Conservation (phyloP, 2,113 vertebrate species). For the Ophthalmolycus amberensis region DNA sequence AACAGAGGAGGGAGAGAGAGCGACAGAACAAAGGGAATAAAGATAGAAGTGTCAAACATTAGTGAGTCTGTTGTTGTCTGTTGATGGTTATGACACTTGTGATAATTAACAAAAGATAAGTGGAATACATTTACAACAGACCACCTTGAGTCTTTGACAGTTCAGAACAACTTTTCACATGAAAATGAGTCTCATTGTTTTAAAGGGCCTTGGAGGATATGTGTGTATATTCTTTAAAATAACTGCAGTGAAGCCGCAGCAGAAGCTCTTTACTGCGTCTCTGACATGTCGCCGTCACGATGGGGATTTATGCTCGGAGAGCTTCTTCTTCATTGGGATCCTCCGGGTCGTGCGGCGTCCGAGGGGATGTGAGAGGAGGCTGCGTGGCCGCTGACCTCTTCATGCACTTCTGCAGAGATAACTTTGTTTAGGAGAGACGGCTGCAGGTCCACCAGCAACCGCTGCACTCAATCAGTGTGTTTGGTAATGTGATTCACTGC, state of each 20-base stretch:
- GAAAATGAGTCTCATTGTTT: slow-evolving; percentile 56
- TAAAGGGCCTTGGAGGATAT: slow-evolving; percentile 33
- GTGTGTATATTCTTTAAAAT: neutral
- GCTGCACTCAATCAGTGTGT: slow-evolving; percentile 72
- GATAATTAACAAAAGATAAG: slow-evolving; percentile 76
- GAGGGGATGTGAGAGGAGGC: slow-evolving; percentile 42
- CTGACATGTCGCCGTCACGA: slow-evolving; percentile 57
- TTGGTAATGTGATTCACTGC: slow-evolving; percentile 77
- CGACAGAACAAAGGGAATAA: slow-evolving; percentile 71
- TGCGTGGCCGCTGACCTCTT: slow-evolving; percentile 69
- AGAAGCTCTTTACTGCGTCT: slow-evolving; percentile 11
- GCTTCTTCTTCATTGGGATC: slow-evolving; percentile 59
- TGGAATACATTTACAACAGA: slow-evolving; percentile 63
- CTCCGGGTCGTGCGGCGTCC: slow-evolving; percentile 17
- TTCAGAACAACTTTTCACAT: slow-evolving; percentile 47
- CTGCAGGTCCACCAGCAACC: slow-evolving; percentile 61
- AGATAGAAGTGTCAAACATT: slow-evolving; percentile 74
- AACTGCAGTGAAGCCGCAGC: slow-evolving; percentile 14
- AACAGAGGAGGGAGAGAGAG: slow-evolving; percentile 64
- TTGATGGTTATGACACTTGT: slow-evolving; percentile 78
- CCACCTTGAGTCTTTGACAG: slow-evolving; percentile 69
- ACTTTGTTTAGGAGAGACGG: slow-evolving; percentile 74
- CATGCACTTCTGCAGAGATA: slow-evolving; percentile 69
- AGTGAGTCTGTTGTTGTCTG: slow-evolving; percentile 72
- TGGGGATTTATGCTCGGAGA: slow-evolving; percentile 44